Percentiles rank a stretch among this genome's conserved stretches.
Evolutionary conservation across 2,888 invertebrate genomes (phyloP).

Genomic region (Chirona hameri): DNA sequence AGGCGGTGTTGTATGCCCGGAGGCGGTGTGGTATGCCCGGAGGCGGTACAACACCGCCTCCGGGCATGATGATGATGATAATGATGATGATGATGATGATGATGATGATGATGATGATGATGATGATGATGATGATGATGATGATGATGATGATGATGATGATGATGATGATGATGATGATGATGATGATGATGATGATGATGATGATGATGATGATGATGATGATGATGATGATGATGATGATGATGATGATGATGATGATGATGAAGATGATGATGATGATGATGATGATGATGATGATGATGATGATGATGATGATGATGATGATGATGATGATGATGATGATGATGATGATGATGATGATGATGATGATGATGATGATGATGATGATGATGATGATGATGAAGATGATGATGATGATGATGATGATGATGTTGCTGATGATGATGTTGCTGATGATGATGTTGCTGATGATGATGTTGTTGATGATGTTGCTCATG

Average conservation of each 20-base stretch:
- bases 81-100: conserved; percentile 5
- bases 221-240: conserved; percentile 22
- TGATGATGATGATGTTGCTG: too few species aligned
- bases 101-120: conserved; percentile 6
- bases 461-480: too few species aligned
- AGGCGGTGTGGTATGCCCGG: too few species aligned
- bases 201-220: conserved; percentile 22
- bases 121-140: conserved; percentile 22
- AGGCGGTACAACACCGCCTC: too few species aligned
- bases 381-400: conserved; percentile 22
- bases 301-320: conserved; percentile 6
- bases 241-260: conserved; percentile 22
- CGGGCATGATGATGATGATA: too few species aligned
- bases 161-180: conserved; percentile 22
- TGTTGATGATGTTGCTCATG: too few species aligned
- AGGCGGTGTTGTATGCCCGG: too few species aligned
- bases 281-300: conserved; percentile 7
- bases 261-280: conserved; percentile 6
- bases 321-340: conserved; percentile 22
- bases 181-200: conserved; percentile 22
- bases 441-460: too few species aligned
- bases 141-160: conserved; percentile 22
- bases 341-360: conserved; percentile 22
- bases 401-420: too few species aligned
- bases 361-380: conserved; percentile 22